Evolutionary conservation across 1,140 invertebrate genomes (phyloP).

Genomic region (Habropoda laboriosa): DNA sequence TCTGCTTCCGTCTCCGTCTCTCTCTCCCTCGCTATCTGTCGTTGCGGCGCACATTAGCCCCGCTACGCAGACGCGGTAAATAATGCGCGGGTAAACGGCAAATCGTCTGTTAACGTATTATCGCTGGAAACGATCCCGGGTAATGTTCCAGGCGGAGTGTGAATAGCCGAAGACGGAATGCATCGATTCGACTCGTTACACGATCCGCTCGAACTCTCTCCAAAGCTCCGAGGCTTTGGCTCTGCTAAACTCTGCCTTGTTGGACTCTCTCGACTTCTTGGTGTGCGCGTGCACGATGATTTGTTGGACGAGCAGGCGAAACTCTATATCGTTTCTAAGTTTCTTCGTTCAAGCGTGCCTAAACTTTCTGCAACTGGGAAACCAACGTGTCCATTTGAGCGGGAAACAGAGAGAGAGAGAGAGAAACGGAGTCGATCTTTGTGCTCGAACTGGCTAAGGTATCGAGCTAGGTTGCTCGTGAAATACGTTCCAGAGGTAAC

Average conservation of each 20-base stretch:
- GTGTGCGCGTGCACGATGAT: conserved; percentile 27
- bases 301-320: conserved; percentile 26
- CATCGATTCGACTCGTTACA: conserved; percentile 48
- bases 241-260: too few species aligned
- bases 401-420: too few species aligned
- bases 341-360: background rate
- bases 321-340: conserved; percentile 28
- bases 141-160: conserved; percentile 21
- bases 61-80: conserved; percentile 46
- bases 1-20: background rate
- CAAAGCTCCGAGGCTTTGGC: background rate
- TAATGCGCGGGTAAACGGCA: conserved; percentile 56
- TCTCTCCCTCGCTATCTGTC: background rate
- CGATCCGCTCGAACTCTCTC: conserved; percentile 35
- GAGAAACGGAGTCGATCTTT: background rate
- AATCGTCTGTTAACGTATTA: conserved; percentile 68
- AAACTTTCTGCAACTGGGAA: conserved; percentile 19
- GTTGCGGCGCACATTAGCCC: conserved; percentile 20
- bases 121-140: conserved; percentile 49
- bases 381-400: background rate
- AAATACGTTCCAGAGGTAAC: background rate
- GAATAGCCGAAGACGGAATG: conserved; percentile 18
- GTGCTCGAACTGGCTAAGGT: background rate
- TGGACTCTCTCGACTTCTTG: too few species aligned
- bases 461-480: background rate